Conservation (phyloP, 2,113 vertebrate species). For the Colinus virginianus region DNA sequence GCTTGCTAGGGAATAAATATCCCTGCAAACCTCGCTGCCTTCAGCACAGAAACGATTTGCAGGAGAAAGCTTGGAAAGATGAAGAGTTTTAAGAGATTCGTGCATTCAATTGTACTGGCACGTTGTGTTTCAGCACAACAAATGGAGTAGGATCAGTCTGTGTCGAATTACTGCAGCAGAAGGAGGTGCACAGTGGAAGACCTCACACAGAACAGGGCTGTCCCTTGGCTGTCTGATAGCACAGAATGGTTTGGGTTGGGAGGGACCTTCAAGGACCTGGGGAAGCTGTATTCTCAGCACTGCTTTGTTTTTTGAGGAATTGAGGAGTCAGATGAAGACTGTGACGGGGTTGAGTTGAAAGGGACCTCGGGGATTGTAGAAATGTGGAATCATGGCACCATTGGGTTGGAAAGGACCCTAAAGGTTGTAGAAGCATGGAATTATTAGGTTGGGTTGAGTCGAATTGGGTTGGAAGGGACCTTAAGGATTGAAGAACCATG, state of each 20-base stretch:
- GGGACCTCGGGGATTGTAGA: too few relatives aligned
- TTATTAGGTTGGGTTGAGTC: too few relatives aligned
- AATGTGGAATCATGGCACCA: too few relatives aligned
- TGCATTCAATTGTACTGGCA: not conserved
- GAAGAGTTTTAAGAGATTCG: not conserved
- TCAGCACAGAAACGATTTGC: not conserved
- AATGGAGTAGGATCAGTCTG: not conserved
- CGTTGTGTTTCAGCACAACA: not conserved
- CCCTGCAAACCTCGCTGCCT: not conserved
- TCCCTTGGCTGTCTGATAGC: not conserved
- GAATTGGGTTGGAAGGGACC: too few relatives aligned
- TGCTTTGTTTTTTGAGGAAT: not conserved
- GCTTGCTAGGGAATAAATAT: not conserved
- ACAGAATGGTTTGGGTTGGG: not conserved
- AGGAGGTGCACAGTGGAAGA: rapidly evolving
- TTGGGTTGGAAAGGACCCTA: too few relatives aligned
- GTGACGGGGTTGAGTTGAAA: too few relatives aligned
- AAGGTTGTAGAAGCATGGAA: too few relatives aligned
- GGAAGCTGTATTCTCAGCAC: not conserved
- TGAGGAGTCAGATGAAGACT: not conserved
- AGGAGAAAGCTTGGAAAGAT: not conserved
- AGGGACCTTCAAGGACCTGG: not conserved
- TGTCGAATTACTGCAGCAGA: rapidly evolving
- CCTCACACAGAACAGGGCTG: not conserved
- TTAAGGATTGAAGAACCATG: too few relatives aligned